phyloP scores from a whole-genome alignment of 2,797 vertebrate genomes.

The Siniperca obscura region DNA sequence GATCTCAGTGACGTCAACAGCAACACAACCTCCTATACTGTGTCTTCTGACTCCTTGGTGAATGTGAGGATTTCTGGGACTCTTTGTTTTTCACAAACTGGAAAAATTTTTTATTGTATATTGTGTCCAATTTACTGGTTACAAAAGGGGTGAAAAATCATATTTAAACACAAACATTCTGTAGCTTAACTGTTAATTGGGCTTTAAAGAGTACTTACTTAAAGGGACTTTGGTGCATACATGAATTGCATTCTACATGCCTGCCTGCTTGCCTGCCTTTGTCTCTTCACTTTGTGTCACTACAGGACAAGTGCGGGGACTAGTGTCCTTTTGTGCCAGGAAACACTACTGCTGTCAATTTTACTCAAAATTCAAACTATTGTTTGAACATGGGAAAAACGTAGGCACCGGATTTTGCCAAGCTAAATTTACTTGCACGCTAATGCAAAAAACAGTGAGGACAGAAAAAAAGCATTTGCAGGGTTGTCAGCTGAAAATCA shows the following conservation, averaged over 20 bases:
- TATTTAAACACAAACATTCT: background rate
- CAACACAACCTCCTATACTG: background rate
- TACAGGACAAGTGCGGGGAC: background rate
- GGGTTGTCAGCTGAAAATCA: no score
- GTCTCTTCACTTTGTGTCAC: background rate
- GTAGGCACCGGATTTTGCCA: background rate
- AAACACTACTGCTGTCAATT: background rate
- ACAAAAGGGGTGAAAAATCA: background rate
- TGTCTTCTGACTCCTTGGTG: background rate
- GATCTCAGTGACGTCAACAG: slow-evolving; percentile 38
- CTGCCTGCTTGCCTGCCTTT: background rate
- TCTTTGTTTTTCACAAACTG: background rate
- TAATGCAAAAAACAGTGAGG: no score
- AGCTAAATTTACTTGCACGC: no score
- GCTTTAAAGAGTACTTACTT: background rate
- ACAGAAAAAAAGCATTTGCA: no score
- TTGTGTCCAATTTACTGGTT: background rate
- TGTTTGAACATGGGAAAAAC: background rate
- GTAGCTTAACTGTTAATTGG: background rate
- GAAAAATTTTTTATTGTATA: background rate
- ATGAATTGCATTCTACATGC: background rate
- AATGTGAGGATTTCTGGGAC: background rate
- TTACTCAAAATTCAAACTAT: background rate
- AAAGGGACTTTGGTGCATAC: background rate
- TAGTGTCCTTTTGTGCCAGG: background rate